A percentile compares a stretch with the other conserved stretches of the same genome.
These are phyloP conservation scores for Xerus inauris DNA, from an alignment of 2,113 vertebrate genomes.

Conservation along the genomic window DNA sequence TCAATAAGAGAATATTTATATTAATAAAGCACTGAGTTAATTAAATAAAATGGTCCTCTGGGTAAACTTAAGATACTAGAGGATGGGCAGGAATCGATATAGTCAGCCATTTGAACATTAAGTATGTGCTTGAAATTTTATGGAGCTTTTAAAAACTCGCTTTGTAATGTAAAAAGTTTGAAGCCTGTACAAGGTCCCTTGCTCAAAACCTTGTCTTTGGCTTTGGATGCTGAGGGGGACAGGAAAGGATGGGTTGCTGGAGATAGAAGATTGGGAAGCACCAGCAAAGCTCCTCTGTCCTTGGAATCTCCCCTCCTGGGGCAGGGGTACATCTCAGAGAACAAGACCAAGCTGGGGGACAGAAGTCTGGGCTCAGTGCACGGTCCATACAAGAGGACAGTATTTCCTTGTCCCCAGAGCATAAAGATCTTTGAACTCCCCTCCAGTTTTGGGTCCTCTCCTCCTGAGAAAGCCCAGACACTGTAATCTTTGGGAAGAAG, in stretches of 20 bases:
- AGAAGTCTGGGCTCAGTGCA: background rate
- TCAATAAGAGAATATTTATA: slow-evolving; percentile 99
- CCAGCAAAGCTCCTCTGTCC: too few species aligned
- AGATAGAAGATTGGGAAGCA: too few species aligned
- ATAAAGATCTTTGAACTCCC: too few species aligned
- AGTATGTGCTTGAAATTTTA: slow-evolving; percentile 89
- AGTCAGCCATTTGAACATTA: slow-evolving; percentile 87
- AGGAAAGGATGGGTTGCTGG: too few species aligned
- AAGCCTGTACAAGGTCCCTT: slow-evolving; percentile 30
- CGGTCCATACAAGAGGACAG: background rate
- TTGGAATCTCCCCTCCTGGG: background rate
- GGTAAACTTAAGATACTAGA: slow-evolving; percentile 91
- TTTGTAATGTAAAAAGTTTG: slow-evolving; percentile 73
- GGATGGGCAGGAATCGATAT: slow-evolving; percentile 89
- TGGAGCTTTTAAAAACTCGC: slow-evolving; percentile 80
- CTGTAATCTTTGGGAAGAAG: background rate
- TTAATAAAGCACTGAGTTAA: slow-evolving; percentile 97
- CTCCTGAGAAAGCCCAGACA: background rate
- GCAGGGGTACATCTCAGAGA: accelerated
- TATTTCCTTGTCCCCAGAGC: background rate
- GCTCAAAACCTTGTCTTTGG: background rate
- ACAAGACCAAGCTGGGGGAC: too few species aligned
- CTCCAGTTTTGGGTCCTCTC: background rate
- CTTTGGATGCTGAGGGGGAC: background rate
- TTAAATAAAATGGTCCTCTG: slow-evolving; percentile 96